Conservation (phyloP, 2,113 vertebrate species). For the Bothrops jararaca region DNA sequence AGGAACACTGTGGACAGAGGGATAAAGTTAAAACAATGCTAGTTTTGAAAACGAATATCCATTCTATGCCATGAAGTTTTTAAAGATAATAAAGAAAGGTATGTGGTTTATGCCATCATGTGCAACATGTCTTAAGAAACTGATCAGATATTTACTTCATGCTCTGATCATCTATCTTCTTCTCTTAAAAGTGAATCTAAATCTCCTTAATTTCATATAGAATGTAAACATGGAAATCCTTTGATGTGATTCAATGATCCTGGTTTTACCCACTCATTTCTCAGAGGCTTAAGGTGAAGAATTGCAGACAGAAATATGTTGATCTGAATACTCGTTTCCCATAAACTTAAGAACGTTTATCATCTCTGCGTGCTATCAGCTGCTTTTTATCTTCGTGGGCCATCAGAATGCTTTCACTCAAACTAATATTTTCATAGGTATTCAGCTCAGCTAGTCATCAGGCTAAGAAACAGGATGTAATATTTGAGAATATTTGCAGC, state of each 20-base stretch:
- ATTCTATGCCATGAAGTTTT: background rate
- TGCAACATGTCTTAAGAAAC: background rate
- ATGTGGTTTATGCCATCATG: background rate
- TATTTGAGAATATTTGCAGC: background rate
- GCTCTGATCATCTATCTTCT: background rate
- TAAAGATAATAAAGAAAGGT: background rate
- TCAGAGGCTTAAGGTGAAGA: accelerated
- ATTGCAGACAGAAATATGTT: background rate
- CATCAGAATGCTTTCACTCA: background rate
- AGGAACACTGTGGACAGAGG: background rate
- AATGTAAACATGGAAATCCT: background rate
- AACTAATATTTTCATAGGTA: background rate
- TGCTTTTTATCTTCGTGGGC: background rate
- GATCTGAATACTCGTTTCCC: background rate
- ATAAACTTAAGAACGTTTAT: accelerated
- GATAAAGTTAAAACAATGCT: background rate
- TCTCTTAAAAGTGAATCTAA: background rate
- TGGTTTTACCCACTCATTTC: background rate
- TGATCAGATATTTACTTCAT: accelerated
- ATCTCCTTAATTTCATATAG: background rate
- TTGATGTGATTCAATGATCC: background rate
- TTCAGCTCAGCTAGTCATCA: background rate
- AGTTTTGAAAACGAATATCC: background rate
- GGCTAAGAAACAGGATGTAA: background rate
- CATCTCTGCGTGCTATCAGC: background rate